Conservation (phyloP, 2,888 invertebrate genomes). For the Pterostichus madidus region DNA sequence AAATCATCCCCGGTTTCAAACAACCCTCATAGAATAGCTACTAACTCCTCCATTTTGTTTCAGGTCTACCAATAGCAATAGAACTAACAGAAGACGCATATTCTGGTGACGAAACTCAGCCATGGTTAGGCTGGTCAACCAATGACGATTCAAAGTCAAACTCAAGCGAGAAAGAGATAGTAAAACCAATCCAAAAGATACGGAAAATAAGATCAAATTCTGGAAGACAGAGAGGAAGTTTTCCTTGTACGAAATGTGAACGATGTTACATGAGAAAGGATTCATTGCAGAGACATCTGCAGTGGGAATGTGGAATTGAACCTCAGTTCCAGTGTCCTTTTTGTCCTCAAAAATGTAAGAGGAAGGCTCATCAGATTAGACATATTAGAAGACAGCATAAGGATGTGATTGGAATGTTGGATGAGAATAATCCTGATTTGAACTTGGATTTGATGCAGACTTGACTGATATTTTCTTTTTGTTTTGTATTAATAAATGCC, state of each 20-base stretch:
- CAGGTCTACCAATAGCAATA: conserved; percentile 73
- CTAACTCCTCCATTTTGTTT: conserved; percentile 35
- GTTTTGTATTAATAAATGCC: too few species aligned
- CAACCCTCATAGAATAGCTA: too few species aligned
- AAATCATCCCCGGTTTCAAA: too few species aligned
- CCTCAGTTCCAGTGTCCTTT: conserved; percentile 86
- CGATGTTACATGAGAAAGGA: conserved; percentile 89
- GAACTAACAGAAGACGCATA: conserved; percentile 72
- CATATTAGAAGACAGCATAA: conserved; percentile 80
- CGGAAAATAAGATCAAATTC: conserved; percentile 72
- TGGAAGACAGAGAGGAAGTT: conserved; percentile 77
- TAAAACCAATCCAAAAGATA: conserved; percentile 65
- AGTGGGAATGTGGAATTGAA: conserved; percentile 87
- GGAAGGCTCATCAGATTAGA: conserved; percentile 81
- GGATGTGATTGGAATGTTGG: conserved; percentile 78
- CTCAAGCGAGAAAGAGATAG: conserved; percentile 23
- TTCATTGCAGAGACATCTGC: conserved; percentile 87
- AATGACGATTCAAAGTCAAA: conserved; percentile 56
- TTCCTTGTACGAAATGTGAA: conserved; percentile 84
- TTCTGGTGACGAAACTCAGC: conserved; percentile 66
- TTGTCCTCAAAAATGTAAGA: conserved; percentile 84
- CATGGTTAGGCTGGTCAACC: conserved; percentile 69
- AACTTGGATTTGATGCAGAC: conserved; percentile 35
- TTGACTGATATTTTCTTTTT: too few species aligned
- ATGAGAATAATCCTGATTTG: conserved; percentile 76